These are phyloP conservation scores for Amiota communis DNA, from an alignment of 2,888 invertebrate species.

Conservation along the genomic window DNA sequence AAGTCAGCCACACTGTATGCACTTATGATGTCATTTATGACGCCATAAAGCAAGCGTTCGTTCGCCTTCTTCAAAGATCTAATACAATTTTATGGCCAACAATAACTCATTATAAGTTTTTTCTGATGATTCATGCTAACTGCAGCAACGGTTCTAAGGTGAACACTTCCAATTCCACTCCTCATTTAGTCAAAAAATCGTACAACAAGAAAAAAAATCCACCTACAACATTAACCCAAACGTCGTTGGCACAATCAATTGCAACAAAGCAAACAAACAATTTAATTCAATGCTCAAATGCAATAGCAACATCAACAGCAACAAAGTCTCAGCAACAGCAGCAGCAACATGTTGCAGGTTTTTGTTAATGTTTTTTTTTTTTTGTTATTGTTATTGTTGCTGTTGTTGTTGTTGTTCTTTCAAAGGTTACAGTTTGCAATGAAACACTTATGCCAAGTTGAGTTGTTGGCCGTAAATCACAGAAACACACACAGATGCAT, in stretches of 20 bases:
- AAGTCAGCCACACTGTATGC: not conserved
- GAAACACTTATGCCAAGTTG: constrained; percentile 70
- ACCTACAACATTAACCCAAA: constrained; percentile 55
- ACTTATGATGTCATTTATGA: constrained; percentile 25
- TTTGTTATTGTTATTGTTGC: constrained; percentile 24
- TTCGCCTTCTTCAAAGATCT: not conserved
- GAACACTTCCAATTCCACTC: not conserved
- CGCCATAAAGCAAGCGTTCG: not conserved
- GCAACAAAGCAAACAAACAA: constrained; percentile 71
- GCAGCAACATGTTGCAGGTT: constrained; percentile 53
- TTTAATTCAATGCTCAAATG: constrained; percentile 70
- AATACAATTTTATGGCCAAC: constrained; percentile 22
- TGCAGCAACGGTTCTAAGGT: not conserved
- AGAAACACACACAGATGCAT: constrained; percentile 34
- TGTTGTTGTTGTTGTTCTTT: constrained; percentile 46
- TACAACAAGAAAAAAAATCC: constrained; percentile 35
- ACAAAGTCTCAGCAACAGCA: constrained; percentile 39
- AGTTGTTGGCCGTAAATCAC: constrained; percentile 70
- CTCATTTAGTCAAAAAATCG: constrained; percentile 14
- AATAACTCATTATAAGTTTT: constrained; percentile 21
- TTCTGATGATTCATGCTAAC: constrained; percentile 20
- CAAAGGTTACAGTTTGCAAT: constrained; percentile 63
- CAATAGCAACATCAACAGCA: constrained; percentile 44
- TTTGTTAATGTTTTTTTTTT: too few species aligned
- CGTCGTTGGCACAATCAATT: constrained; percentile 62